A percentile compares a stretch with the other conserved stretches of the same genome.
phyloP scores from a whole-genome alignment of 92 coral and sea anemone species.

The Pocillopora grandis region DNA sequence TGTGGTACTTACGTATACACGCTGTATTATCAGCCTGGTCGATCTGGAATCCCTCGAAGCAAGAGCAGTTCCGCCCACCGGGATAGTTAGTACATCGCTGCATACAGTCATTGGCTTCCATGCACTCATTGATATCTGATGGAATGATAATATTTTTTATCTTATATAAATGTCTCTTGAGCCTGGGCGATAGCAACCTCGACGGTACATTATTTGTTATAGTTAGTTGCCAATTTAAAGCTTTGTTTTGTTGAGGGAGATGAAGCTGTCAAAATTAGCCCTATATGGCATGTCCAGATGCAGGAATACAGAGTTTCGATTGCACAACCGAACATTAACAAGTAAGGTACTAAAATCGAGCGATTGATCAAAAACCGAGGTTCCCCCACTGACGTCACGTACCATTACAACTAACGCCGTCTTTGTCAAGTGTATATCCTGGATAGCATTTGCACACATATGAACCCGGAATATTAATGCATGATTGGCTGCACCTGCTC shows the following conservation, averaged over 20 bases:
- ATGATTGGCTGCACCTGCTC: conserved; percentile 55
- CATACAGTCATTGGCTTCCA: conserved; percentile 62
- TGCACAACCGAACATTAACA: neutral
- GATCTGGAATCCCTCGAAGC: conserved; percentile 63
- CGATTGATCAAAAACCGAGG: neutral
- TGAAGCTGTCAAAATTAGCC: too few species aligned
- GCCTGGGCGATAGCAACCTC: too few species aligned
- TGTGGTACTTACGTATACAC: conserved; percentile 69
- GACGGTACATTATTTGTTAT: too few species aligned
- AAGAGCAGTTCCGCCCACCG: conserved; percentile 69
- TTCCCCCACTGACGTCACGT: neutral
- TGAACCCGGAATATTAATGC: conserved; percentile 74
- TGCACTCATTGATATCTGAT: conserved; percentile 75
- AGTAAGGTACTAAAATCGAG: neutral
- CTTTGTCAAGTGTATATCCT: conserved; percentile 55
- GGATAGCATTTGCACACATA: conserved; percentile 59
- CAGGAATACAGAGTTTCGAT: too few species aligned
- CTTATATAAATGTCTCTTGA: too few species aligned
- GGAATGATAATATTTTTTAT: neutral
- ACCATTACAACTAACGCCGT: conserved; percentile 66
- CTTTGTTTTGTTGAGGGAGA: too few species aligned
- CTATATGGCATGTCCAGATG: too few species aligned
- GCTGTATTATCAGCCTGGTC: conserved; percentile 54
- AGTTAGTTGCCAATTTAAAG: too few species aligned
- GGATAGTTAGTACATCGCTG: conserved; percentile 63